phyloP scores from a whole-genome alignment of 2,797 vertebrate genomes.

The Heteromormyrus szaboi region DNA sequence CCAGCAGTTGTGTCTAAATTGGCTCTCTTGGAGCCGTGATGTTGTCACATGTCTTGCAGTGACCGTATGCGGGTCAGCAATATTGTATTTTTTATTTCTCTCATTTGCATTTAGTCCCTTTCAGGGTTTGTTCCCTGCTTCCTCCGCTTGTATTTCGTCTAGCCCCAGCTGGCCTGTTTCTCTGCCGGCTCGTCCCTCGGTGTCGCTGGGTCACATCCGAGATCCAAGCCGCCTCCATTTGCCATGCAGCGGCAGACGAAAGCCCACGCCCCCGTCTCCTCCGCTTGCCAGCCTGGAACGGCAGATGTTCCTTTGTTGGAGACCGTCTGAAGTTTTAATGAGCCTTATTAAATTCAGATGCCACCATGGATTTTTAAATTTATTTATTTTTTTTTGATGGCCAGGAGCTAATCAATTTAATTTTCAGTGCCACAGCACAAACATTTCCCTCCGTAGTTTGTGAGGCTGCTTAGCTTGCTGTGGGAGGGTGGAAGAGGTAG shows the following conservation, averaged over 20 bases:
- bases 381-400: not conserved
- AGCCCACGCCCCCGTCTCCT: not conserved
- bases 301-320: slow-evolving; percentile 23
- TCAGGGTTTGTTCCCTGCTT: not conserved
- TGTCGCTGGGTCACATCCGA: not conserved
- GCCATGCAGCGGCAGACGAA: not conserved
- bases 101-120: not conserved
- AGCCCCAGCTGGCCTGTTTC: not conserved
- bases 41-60: not conserved
- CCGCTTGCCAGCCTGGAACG: not conserved
- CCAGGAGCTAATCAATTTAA: slow-evolving; percentile 5
- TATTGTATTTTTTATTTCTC: not conserved
- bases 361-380: not conserved
- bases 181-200: not conserved
- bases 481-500: not conserved
- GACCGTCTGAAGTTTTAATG: slow-evolving; percentile 21
- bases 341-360: slow-evolving; percentile 28
- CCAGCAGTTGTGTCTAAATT: not conserved
- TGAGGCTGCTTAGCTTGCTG: not conserved
- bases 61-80: not conserved
- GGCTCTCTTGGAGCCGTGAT: not conserved
- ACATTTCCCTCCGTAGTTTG: slow-evolving; percentile 19
- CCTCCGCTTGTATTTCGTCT: not conserved
- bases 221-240: not conserved
- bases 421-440: slow-evolving; percentile 17